Percentiles rank a stretch among this genome's conserved stretches.
Conservation (phyloP, 2,888 invertebrate genomes). For the Acrocyrtus sp. region DNA sequence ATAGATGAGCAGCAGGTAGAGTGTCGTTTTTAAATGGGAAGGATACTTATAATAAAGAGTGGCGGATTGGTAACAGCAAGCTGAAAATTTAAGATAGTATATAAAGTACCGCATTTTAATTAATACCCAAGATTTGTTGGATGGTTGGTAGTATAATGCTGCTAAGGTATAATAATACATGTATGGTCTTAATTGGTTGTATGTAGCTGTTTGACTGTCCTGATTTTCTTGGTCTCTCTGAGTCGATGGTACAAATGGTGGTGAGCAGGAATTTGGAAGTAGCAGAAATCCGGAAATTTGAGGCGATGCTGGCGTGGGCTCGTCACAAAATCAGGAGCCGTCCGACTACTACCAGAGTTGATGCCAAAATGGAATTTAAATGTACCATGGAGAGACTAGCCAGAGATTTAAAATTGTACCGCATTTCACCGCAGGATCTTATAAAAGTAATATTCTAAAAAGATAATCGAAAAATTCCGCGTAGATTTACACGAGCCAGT, state of each 20-base stretch:
- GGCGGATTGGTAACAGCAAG: too few species aligned
- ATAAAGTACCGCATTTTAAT: too few species aligned
- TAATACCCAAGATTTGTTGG: too few species aligned
- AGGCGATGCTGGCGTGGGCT: constrained; percentile 93
- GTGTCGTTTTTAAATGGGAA: too few species aligned
- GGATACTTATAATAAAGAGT: too few species aligned
- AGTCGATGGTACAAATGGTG: constrained; percentile 94
- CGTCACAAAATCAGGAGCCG: constrained; percentile 81
- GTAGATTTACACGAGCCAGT: too few species aligned
- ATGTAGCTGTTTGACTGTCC: constrained; percentile 78
- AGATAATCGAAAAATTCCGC: too few species aligned
- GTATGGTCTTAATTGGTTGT: constrained; percentile 12
- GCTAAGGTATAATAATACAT: too few species aligned
- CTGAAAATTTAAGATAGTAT: too few species aligned
- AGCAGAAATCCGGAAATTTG: constrained; percentile 89
- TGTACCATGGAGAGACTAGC: constrained; percentile 93
- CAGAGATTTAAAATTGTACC: constrained; percentile 86
- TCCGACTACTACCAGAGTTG: constrained; percentile 82
- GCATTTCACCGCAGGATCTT: constrained; percentile 91
- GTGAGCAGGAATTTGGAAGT: constrained; percentile 92
- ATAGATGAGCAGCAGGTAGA: too few species aligned
- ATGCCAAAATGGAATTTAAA: constrained; percentile 74
- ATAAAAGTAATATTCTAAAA: constrained; percentile 85
- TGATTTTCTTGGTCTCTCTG: constrained; percentile 88
- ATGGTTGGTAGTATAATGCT: too few species aligned